Conservation (phyloP, 2,113 vertebrate genomes). For the Peromyscus maniculatus region DNA sequence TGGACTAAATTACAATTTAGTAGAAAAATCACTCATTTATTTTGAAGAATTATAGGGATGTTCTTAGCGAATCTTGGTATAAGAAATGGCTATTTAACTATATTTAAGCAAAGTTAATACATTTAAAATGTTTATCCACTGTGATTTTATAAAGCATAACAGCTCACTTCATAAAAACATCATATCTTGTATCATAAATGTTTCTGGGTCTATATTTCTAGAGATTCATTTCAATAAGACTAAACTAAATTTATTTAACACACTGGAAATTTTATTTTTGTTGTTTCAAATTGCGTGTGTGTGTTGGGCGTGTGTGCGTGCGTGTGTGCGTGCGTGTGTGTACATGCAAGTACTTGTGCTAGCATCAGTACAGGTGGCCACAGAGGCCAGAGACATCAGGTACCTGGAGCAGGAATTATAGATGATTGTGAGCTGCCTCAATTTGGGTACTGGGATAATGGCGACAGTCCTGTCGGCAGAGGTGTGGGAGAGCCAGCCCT, state of each 20-base stretch:
- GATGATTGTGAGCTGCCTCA: background rate
- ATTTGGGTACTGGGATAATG: background rate
- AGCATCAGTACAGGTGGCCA: background rate
- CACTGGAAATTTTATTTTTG: background rate
- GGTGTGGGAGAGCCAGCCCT: background rate
- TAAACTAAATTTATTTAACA: background rate
- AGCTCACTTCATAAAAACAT: background rate
- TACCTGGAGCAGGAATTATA: background rate
- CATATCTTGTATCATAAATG: background rate
- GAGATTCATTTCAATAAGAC: background rate
- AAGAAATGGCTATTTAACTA: background rate
- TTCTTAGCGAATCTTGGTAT: background rate
- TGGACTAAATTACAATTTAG: background rate
- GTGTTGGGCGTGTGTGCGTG: background rate
- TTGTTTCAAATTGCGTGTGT: background rate
- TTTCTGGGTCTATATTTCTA: background rate
- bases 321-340: background rate
- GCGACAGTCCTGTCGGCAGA: background rate
- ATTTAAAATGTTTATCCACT: background rate
- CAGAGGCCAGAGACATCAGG: background rate
- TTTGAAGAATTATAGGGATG: background rate
- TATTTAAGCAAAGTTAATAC: background rate
- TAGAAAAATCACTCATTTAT: background rate
- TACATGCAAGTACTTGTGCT: accelerated
- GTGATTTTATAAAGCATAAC: background rate